Evolutionary conservation across 2,888 invertebrate genomes (phyloP), one percentile per base, ranked within the genome.

Genomic region (Suillia variegata): DNA sequence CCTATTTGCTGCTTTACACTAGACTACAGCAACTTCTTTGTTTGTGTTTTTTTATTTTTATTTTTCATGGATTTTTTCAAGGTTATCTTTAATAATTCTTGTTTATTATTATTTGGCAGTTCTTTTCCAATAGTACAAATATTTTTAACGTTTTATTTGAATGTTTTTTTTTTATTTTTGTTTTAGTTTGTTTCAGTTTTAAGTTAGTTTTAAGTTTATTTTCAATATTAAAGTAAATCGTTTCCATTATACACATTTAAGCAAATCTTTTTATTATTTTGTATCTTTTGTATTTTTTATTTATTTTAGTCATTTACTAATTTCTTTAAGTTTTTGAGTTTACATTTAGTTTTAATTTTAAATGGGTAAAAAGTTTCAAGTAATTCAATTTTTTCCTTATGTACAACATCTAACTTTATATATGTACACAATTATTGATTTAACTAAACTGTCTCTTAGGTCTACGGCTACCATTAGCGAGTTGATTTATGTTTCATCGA

Each of bases 211-310:
- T 66, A 18, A 60, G 57, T 66, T 73, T 74, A 70, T 74, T 72
- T 72, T 65, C 67, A 70, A 66, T 70, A 73, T 68, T 78, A 78
- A 78, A 78, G 78, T 78, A 78, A 78, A 78, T 78, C 79, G 78
- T 76, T 77, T 77, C 79, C 76, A 75, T 73, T 78, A 79, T 79
- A 77, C 77, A 78, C 75, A 76, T 73, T 72, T 75, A n/a, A 73
- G 73, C 68, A 71, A 70, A 67, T 66, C 56, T 54, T 48, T 55
- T 47, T 59, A 26, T 56, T 53, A 34, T 55, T 69, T 62, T 65
- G 54, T n/a, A 8, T 63, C 42, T 62, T n/a, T 38, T 38, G 4
- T 38, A 38, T 13, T 12, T 38, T 4, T 4, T 38, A 38, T 13
- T 45, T 18, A 45, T 45, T 45, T 38, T 38, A 38, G n/a, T 10